phyloP scores from a whole-genome alignment of 2,113 vertebrate species.

The Larimichthys polyactis region DNA sequence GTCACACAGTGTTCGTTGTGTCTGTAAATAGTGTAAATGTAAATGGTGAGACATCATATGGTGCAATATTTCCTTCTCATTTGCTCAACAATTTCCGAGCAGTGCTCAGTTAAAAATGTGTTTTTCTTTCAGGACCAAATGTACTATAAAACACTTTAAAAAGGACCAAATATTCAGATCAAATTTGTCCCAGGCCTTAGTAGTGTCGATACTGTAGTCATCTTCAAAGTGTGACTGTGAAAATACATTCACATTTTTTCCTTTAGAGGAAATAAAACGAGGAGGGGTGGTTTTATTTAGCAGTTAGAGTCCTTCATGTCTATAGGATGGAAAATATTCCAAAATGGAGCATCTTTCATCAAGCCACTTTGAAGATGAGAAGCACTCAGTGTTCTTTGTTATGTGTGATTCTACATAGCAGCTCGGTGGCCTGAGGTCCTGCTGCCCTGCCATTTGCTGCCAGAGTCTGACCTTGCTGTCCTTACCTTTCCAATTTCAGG shows the following conservation, averaged over 20 bases:
- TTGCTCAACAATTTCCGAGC: slow-evolving; percentile 10
- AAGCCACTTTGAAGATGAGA: slow-evolving; percentile 73
- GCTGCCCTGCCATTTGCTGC: slow-evolving; percentile 47
- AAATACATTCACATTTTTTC: background rate
- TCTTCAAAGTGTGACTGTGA: slow-evolving; percentile 2
- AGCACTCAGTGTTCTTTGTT: slow-evolving; percentile 61
- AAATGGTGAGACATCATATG: background rate
- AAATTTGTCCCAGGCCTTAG: background rate
- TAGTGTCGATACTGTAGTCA: background rate
- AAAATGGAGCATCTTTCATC: slow-evolving; percentile 58
- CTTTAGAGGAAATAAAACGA: background rate
- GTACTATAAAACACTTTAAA: background rate
- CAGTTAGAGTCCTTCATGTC: slow-evolving; percentile 9
- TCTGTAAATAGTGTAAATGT: background rate
- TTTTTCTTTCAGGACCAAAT: background rate
- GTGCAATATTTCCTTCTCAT: slow-evolving; percentile 24
- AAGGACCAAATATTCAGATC: background rate
- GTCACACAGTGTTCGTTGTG: background rate
- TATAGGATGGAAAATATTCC: slow-evolving; percentile 41
- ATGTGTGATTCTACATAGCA: slow-evolving; percentile 40
- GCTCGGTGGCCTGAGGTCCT: slow-evolving; percentile 43
- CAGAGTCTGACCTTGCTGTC: slow-evolving; percentile 56
- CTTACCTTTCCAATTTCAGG: slow-evolving; percentile 31
- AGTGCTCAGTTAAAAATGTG: background rate
- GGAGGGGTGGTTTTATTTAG: slow-evolving; percentile 21